A percentile compares a stretch with the other conserved stretches of the same genome.
Evolutionary conservation across 2,113 vertebrate genomes (phyloP).

Genomic region (Polypterus bichir): DNA sequence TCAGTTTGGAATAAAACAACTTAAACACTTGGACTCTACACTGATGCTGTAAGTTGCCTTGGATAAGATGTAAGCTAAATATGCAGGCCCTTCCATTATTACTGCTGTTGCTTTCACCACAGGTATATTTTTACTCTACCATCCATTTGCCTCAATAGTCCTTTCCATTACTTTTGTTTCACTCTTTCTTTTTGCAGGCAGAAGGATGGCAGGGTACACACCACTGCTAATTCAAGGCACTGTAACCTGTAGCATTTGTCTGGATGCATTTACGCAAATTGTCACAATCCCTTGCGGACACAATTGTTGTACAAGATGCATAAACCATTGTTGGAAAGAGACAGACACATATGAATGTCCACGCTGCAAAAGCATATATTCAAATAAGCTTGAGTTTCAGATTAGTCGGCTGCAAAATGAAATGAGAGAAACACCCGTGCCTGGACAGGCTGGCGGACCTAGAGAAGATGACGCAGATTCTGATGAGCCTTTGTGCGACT

Average conservation of each 20-base stretch:
- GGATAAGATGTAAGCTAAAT: no score
- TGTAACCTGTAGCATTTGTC: constrained; percentile 13
- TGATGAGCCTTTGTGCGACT: constrained; percentile 12
- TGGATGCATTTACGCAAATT: constrained; percentile 28
- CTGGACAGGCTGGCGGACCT: constrained; percentile 1
- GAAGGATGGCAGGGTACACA: no score
- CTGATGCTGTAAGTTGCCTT: no score
- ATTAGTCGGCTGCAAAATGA: constrained; percentile 26
- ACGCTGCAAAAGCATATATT: constrained; percentile 30
- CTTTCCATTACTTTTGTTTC: no score
- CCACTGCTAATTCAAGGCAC: no score
- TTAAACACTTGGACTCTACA: no score
- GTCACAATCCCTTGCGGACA: constrained; percentile 39
- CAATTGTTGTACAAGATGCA: constrained; percentile 37
- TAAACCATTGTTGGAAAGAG: constrained; percentile 26
- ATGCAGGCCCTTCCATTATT: no score
- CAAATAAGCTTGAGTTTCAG: constrained; percentile 18
- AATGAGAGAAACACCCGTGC: constrained; percentile 28
- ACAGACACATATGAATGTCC: constrained; percentile 21
- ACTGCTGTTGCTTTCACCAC: no score
- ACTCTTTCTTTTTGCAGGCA: no score
- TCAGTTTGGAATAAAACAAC: no score
- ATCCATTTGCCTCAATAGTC: no score
- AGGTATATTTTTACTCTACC: no score
- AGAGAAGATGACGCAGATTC: neutral